Conservation (phyloP, 92 coral and sea anemone genomes). For the Porites rus region DNA sequence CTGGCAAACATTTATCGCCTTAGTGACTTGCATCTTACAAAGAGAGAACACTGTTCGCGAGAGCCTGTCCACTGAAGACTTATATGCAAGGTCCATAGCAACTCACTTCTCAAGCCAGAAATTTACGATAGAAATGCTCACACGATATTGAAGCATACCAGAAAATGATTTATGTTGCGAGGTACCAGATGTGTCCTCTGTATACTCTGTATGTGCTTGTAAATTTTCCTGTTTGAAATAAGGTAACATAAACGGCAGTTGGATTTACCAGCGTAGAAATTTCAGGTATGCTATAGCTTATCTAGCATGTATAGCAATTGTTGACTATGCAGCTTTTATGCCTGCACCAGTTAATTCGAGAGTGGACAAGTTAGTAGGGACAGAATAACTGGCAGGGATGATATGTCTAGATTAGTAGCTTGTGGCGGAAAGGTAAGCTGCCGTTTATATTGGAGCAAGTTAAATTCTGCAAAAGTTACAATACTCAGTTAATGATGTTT, state of each 20-base stretch:
- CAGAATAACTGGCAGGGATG: no score
- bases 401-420: no score
- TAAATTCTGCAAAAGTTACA: no score
- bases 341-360: background rate
- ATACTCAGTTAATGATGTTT: no score
- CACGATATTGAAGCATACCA: constrained; percentile 1
- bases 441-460: no score
- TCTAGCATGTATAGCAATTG: background rate
- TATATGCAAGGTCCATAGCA: constrained; percentile 47
- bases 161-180: background rate
- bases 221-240: background rate
- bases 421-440: no score
- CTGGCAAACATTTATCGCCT: constrained; percentile 50
- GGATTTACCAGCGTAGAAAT: background rate
- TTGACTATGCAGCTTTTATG: background rate
- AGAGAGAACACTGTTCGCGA: constrained; percentile 13
- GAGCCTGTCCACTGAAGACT: background rate
- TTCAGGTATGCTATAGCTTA: background rate
- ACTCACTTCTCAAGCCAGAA: constrained; percentile 12
- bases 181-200: constrained; percentile 3
- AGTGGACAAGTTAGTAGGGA: no score
- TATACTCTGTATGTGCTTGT: background rate
- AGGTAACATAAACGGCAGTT: background rate
- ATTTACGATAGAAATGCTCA: constrained; percentile 12
- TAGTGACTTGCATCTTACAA: constrained; percentile 27